Conservation (phyloP, 2,888 invertebrate species). For the Dolomedes plantarius region DNA sequence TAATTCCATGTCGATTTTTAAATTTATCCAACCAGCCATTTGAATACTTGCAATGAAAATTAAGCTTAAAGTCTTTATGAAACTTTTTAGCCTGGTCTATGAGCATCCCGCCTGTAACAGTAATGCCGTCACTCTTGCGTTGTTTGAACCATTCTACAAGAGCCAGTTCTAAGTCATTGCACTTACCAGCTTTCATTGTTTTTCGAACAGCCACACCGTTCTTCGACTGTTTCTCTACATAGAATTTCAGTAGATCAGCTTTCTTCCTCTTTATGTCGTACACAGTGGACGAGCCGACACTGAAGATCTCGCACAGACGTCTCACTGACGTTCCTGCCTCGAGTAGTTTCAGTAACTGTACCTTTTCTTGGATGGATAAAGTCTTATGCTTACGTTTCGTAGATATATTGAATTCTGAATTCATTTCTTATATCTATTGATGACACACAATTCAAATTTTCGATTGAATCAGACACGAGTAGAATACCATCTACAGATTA, state of each 20-base stretch:
- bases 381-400: slow-evolving; percentile 7
- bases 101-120: neutral
- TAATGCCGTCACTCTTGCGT: neutral
- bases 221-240: neutral
- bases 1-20: neutral
- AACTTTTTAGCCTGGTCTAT: slow-evolving; percentile 2
- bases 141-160: neutral
- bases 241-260: neutral
- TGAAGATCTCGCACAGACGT: neutral
- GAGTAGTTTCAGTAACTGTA: neutral
- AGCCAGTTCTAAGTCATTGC: neutral
- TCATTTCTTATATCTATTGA: no score
- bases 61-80: neutral
- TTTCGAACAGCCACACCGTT: neutral
- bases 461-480: no score
- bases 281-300: slow-evolving; percentile 19
- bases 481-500: no score
- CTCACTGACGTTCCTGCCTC: neutral
- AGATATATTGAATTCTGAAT: no score
- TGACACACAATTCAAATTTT: no score
- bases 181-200: neutral
- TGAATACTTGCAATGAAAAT: neutral
- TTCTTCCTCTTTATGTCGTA: slow-evolving; percentile 14
- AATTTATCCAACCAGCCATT: neutral
- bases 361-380: slow-evolving; percentile 13